phyloP scores from a whole-genome alignment of 2,888 invertebrate species.

The Synergus itoensis region DNA sequence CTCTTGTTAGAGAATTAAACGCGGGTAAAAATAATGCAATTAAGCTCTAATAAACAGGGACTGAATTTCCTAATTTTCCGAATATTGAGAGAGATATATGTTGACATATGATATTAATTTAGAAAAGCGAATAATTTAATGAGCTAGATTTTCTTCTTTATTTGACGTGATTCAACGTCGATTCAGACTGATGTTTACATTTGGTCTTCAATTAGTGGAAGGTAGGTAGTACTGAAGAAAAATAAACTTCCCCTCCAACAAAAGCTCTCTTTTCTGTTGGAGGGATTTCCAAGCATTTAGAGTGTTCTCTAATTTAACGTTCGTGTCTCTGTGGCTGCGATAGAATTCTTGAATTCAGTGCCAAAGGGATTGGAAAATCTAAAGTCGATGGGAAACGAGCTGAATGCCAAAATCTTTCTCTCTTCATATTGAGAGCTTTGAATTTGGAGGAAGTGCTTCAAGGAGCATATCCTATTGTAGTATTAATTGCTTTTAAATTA shows the following conservation, averaged over 20 bases:
- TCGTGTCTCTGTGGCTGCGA: conserved; percentile 14
- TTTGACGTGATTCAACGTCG: background rate
- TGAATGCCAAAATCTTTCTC: conserved; percentile 17
- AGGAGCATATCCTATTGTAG: background rate
- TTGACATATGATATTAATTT: no score
- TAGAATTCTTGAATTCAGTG: conserved; percentile 19
- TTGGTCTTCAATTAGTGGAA: conserved; percentile 16
- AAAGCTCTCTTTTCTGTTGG: background rate
- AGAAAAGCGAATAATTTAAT: no score
- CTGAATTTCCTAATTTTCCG: no score
- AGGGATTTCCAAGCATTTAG: conserved; percentile 26
- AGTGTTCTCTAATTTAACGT: background rate
- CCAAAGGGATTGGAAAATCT: conserved; percentile 23
- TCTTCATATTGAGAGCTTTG: background rate
- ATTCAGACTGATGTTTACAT: conserved; percentile 5
- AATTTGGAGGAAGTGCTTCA: background rate
- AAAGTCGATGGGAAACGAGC: conserved; percentile 11
- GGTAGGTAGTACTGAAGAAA: background rate
- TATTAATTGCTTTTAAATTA: background rate
- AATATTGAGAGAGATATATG: no score
- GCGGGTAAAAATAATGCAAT: background rate
- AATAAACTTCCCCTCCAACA: background rate
- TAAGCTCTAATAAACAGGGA: background rate
- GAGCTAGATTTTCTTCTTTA: background rate
- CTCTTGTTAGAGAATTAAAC: background rate